Evolutionary conservation across 2,888 invertebrate genomes (phyloP).

Genomic region (Syrphus vitripennis): DNA sequence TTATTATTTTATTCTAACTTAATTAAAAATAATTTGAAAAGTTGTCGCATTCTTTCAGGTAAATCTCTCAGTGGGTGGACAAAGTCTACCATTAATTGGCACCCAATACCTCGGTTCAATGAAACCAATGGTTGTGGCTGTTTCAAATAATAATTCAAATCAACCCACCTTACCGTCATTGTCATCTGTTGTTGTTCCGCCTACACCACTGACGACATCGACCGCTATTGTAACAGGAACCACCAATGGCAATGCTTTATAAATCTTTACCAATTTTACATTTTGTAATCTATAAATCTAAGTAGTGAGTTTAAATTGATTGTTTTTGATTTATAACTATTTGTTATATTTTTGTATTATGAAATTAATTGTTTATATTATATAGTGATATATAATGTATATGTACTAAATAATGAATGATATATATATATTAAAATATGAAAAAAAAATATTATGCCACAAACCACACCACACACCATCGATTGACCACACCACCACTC

Average conservation of each 20-base stretch:
- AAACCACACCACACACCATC: constrained; percentile 40
- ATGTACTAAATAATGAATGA: constrained; percentile 34
- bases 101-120: constrained; percentile 74
- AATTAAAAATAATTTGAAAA: constrained; percentile 52
- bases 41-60: constrained; percentile 67
- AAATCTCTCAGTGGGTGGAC: constrained; percentile 73
- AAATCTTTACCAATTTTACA: constrained; percentile 73
- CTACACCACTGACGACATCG: constrained; percentile 73
- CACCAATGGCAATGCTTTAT: constrained; percentile 80
- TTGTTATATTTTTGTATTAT: constrained; percentile 41
- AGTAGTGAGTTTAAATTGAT: constrained; percentile 63
- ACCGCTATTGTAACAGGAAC: constrained; percentile 80
- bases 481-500: constrained; percentile 46
- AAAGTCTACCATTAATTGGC: constrained; percentile 72
- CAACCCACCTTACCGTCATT: constrained; percentile 74
- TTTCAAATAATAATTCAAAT: constrained; percentile 71
- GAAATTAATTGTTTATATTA: constrained; percentile 37
- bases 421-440: constrained; percentile 8
- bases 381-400: constrained; percentile 45
- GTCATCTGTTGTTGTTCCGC: constrained; percentile 73
- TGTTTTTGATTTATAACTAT: constrained; percentile 27
- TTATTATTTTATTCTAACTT: not conserved
- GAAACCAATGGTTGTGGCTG: constrained; percentile 75
- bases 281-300: constrained; percentile 62
- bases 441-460: constrained; percentile 40